Percentiles rank a stretch among this genome's conserved stretches.
phyloP scores from a whole-genome alignment of 1,140 invertebrate species.

The Pseudobourletiella spinata region DNA sequence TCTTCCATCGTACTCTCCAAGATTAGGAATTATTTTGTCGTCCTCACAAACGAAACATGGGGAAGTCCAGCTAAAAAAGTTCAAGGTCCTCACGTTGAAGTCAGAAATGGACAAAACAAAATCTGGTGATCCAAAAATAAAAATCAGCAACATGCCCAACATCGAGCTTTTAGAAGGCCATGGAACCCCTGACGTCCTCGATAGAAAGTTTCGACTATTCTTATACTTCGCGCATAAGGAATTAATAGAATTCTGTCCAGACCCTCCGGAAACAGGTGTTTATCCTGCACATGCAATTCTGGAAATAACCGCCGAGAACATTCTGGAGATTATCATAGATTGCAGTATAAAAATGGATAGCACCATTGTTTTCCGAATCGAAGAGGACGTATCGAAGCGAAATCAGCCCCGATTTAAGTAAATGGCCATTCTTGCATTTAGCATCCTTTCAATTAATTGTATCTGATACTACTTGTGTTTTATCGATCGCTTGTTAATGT shows the following conservation, averaged over 20 bases:
- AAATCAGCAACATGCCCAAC: constrained; percentile 12
- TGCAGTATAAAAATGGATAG: too few relatives aligned
- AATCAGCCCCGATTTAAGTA: not conserved
- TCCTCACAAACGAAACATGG: not conserved
- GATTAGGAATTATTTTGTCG: constrained; percentile 26
- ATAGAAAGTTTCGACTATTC: constrained; percentile 21
- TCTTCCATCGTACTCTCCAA: constrained; percentile 13
- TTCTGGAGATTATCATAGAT: too few relatives aligned
- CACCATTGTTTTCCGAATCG: too few relatives aligned
- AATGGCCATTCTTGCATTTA: too few relatives aligned
- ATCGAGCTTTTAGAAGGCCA: not conserved
- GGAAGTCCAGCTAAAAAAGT: not conserved
- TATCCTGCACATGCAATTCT: constrained; percentile 14
- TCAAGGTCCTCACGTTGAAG: constrained; percentile 21
- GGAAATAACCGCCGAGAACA: constrained; percentile 8
- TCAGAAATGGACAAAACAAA: not conserved
- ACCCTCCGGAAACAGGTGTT: not conserved
- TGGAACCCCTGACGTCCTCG: not conserved
- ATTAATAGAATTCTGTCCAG: constrained; percentile 17
- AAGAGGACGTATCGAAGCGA: not conserved
- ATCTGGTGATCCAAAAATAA: not conserved
- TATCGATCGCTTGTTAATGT: too few relatives aligned
- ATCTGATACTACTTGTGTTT: too few relatives aligned
- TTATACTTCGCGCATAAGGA: constrained; percentile 18
- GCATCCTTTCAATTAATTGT: too few relatives aligned